Evolutionary conservation across 1,140 invertebrate genomes (phyloP).

Genomic region (Leptopilina boulardi): DNA sequence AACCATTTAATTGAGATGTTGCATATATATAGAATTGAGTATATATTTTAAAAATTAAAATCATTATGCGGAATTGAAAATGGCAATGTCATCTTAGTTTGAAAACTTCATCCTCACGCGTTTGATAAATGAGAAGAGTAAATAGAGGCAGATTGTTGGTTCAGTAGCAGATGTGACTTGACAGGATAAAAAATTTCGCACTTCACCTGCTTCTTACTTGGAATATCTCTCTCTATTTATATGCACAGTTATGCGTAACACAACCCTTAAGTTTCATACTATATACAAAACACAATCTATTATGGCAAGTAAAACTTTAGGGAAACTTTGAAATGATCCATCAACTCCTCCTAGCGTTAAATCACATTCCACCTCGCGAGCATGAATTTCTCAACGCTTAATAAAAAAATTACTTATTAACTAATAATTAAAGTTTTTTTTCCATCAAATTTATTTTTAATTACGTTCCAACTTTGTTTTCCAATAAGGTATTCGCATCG

Average conservation of each 20-base stretch:
- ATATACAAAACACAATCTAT: conserved; percentile 9
- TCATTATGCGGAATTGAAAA: not conserved
- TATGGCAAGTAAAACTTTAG: not conserved
- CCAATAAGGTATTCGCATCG: too few relatives aligned
- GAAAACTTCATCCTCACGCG: not conserved
- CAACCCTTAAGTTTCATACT: not conserved
- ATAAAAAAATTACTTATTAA: not conserved
- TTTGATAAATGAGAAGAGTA: conserved; percentile 15
- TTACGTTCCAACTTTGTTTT: too few relatives aligned
- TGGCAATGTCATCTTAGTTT: not conserved
- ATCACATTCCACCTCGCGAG: not conserved
- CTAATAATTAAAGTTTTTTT: not conserved
- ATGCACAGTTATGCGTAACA: conserved; percentile 15
- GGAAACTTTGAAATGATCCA: conserved; percentile 5
- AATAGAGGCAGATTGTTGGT: not conserved
- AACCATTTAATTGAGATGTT: too few relatives aligned
- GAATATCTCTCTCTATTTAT: conserved; percentile 11
- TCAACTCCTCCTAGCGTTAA: conserved; percentile 9
- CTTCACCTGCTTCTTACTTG: not conserved
- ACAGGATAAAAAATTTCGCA: conserved; percentile 5
- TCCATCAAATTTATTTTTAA: not conserved
- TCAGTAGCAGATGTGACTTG: not conserved
- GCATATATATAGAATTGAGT: too few relatives aligned
- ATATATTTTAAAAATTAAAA: not conserved
- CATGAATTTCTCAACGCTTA: not conserved